Percentiles rank a stretch among this genome's conserved stretches.
Evolutionary conservation across 2,888 invertebrate genomes (phyloP).

Genomic region (Parascotia fuliginaria): DNA sequence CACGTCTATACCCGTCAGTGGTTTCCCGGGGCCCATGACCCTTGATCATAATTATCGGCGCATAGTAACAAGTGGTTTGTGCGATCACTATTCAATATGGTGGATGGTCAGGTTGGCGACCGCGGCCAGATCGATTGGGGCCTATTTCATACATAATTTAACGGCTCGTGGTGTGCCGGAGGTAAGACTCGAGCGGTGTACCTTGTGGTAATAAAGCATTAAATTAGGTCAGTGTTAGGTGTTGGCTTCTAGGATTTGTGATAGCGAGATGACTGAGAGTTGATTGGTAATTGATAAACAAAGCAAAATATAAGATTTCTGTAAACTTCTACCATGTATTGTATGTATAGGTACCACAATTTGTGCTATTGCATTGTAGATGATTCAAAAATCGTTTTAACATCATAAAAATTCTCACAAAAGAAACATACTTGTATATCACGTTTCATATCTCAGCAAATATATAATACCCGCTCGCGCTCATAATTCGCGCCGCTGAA

Average conservation of each 20-base stretch:
- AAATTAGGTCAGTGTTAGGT: constrained; percentile 10
- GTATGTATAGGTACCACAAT: too few relatives aligned
- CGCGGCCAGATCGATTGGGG: constrained; percentile 47
- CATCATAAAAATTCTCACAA: too few relatives aligned
- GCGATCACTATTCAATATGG: constrained; percentile 24
- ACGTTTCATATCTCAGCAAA: not conserved
- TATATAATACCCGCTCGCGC: constrained; percentile 7
- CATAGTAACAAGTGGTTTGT: constrained; percentile 42
- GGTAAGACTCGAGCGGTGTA: constrained; percentile 17
- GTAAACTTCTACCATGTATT: too few relatives aligned
- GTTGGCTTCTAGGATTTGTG: not conserved
- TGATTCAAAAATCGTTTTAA: too few relatives aligned
- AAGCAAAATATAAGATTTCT: too few relatives aligned
- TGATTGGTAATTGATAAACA: too few relatives aligned
- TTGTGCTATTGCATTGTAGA: too few relatives aligned
- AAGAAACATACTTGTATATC: not conserved
- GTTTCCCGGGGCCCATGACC: constrained; percentile 16
- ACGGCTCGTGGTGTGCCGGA: constrained; percentile 26
- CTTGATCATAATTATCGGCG: constrained; percentile 22
- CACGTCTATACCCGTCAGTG: constrained; percentile 5
- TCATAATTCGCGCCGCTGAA: constrained; percentile 3
- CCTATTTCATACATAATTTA: constrained; percentile 60
- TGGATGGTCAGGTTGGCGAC: constrained; percentile 16
- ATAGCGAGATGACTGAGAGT: not conserved
- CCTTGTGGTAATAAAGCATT: constrained; percentile 18